Evolutionary conservation across 1,140 invertebrate species (phyloP).

Genomic region (Drosophila azteca): DNA sequence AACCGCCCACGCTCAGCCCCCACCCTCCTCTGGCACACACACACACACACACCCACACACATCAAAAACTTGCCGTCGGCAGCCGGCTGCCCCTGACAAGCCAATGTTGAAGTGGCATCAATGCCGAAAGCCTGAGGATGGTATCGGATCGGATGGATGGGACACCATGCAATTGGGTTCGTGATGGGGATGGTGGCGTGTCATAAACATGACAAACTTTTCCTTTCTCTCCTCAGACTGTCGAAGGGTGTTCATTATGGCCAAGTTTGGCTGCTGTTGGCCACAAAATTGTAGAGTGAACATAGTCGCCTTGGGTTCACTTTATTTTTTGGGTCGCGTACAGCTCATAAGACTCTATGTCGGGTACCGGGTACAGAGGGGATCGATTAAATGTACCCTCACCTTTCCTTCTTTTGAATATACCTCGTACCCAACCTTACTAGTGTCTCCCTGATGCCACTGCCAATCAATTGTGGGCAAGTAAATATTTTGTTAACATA

Average conservation of each 20-base stretch:
- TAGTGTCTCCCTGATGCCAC: constrained; percentile 40
- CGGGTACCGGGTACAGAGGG: neutral
- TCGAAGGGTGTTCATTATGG: constrained; percentile 63
- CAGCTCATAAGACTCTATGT: constrained; percentile 13
- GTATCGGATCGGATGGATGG: constrained; percentile 10
- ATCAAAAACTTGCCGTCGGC: constrained; percentile 76
- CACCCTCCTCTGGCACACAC: constrained; percentile 33
- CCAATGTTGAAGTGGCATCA: constrained; percentile 59
- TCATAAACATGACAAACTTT: constrained; percentile 77
- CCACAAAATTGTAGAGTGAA: neutral
- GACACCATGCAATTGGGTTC: constrained; percentile 5
- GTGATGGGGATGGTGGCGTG: constrained; percentile 17
- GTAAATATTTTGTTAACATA: constrained; percentile 80
- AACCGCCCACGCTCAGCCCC: constrained; percentile 31
- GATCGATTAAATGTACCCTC: no score
- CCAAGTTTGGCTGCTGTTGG: constrained; percentile 48
- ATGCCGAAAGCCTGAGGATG: constrained; percentile 33
- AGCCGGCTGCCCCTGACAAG: constrained; percentile 76
- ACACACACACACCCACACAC: constrained; percentile 33
- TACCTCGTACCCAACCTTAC: neutral
- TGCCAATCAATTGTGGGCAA: constrained; percentile 69
- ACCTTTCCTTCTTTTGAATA: no score
- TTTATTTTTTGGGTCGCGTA: constrained; percentile 24
- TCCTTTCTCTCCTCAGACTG: constrained; percentile 17
- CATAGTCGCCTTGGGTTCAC: neutral